Base-by-base conservation (phyloP, 2,113 vertebrate species). In the Hippocampus comes region DNA sequence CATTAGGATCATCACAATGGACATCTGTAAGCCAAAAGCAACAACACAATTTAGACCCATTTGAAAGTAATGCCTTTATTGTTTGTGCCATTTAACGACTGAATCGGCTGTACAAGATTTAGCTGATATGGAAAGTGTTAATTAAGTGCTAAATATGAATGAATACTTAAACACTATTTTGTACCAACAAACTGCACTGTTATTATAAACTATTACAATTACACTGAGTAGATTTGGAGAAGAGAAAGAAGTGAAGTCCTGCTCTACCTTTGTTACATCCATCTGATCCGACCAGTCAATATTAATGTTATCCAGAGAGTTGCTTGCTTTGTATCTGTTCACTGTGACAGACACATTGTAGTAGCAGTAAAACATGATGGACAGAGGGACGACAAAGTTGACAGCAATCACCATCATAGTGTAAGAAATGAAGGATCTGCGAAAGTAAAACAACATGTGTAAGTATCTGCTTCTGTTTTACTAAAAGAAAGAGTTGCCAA, bases 201-300 rank as follows among this genome's bases (percentile, higher is more conserved):
- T 38, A 38, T 38, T 38, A 38, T 38, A 38, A 38, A 38, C 34
- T 18, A 20, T 51, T 51, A 51, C 49, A 51, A 51, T 51, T 51
- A 51, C 18, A 51, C 4, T 20, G 18, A 9, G 18, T 20, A 6
- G 18, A 51, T 51, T 51, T 51, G 18, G 49, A 51, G 18, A 7
- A n/a, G 9, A 56, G 53, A 9, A 56, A 56, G 2, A 68, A 57
- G 15, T 14, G 56, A 5, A 27, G 14, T 30, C 8, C n/a, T 7
- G 43, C 34, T 79, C 87, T 89, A 95, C 96, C 95, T 98, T 99
- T 55, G 96, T 99, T 65, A 99, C 94, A 25, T 95, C 96, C 77
- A 94, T 93, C 91, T 99, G 96, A 63, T 99, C 94, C 18, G 95
- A 95, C 97, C 97, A 99, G 77, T 98, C 94, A 25, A 94, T 71